Conservation (phyloP, 2,113 vertebrate species). For the Alexandromys fortis region DNA sequence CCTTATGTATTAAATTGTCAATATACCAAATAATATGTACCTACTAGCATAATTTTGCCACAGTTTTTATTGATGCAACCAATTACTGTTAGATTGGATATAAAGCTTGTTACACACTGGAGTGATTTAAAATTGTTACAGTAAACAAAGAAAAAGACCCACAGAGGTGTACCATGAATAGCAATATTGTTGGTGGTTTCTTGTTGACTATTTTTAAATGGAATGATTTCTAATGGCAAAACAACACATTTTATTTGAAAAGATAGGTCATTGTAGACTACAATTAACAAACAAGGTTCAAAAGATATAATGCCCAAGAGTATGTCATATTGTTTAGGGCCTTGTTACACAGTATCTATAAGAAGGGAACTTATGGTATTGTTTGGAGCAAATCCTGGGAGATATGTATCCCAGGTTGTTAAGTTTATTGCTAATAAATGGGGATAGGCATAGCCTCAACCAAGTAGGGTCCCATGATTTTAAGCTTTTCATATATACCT, state of each 20-base stretch:
- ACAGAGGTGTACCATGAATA: neutral
- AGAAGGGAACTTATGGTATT: neutral
- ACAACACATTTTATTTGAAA: neutral
- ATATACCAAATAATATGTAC: neutral
- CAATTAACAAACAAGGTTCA: neutral
- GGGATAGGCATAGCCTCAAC: neutral
- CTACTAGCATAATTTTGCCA: neutral
- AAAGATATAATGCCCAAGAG: neutral
- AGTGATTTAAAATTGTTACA: neutral
- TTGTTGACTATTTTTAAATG: no score
- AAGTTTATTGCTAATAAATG: neutral
- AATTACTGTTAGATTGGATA: neutral
- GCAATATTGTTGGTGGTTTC: neutral
- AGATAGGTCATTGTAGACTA: neutral
- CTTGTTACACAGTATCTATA: neutral
- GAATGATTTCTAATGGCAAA: neutral
- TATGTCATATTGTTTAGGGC: neutral
- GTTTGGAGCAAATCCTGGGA: neutral
- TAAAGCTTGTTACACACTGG: neutral
- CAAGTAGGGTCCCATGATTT: neutral
- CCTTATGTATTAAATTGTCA: neutral
- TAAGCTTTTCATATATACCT: neutral
- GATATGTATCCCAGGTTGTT: neutral
- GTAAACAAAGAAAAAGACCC: neutral
- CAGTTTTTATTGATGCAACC: neutral